Base-by-base conservation (phyloP, 2,888 invertebrate genomes). In the Cactoblastis cactorum region DNA sequence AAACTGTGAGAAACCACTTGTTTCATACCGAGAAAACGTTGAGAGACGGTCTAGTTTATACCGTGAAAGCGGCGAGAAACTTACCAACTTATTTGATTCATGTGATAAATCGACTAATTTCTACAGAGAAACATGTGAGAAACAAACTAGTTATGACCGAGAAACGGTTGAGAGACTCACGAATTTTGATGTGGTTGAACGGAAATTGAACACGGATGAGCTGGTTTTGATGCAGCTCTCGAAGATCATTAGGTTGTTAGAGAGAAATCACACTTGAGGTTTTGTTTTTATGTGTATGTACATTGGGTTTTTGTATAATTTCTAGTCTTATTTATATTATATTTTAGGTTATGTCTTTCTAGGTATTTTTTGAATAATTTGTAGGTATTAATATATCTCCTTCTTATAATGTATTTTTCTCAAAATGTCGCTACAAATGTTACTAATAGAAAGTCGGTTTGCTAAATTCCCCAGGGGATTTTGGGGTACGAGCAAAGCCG, bases 201-300 rank as follows among this genome's bases (percentile, higher is more conserved):
- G 59, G 28, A 58, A 69, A 17, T 19, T 67, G 4, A 72, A 78
- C 19, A 69, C 69, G 6, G 74, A 83, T 15, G 62, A 71, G 39
- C 53, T 77, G 14, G 68, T 86, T 53, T 53, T 83, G 54, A 53
- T 62, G n/a, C 75, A 81, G 50, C 53, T 87, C 1, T 63, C 77
- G 0, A 83, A 63, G 62, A 85, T 87, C 9, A 62, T 85, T 17
- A 70, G 65, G 11, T 67, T 86, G 49, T 55, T 87, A 61, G 83
- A 85, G 56, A 69, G 63, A 52, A 43, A 43, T 15, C 71, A 66
- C 37, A 73, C 72, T 53, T 84, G 70, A 83, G 19, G 56, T 65
- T 53, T 38, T 24, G 14, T 32, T 51, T 50, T 34, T 32, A 14
- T 22, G 22, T 22, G 22, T 11, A 34, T 32, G 12, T 12, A 15